A percentile compares a stretch with the other conserved stretches of the same genome.
These are phyloP conservation scores for Nomada fabriciana DNA, from an alignment of 2,888 invertebrate genomes.

Conservation along the genomic window DNA sequence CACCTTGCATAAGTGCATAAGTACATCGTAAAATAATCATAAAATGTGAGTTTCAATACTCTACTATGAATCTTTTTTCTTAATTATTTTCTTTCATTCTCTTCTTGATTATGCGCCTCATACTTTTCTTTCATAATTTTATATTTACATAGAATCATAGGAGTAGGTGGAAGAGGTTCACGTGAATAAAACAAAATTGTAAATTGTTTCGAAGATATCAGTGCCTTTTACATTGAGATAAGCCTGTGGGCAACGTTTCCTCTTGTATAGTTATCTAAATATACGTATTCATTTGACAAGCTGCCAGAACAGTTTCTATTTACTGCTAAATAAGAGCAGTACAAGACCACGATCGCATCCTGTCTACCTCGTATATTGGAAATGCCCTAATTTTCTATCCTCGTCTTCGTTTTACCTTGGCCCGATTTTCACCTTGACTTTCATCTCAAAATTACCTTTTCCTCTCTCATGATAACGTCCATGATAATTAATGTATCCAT, in stretches of 20 bases:
- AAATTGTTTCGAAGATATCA: neutral
- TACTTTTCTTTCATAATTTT: too few relatives aligned
- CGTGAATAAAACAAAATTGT: neutral
- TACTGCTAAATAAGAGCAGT: conserved; percentile 29
- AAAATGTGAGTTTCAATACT: too few relatives aligned
- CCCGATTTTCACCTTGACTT: conserved; percentile 30
- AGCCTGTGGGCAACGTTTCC: neutral
- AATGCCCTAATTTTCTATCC: conserved; percentile 24
- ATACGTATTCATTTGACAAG: conserved; percentile 33
- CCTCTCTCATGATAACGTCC: neutral
- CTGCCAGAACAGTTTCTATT: conserved; percentile 38
- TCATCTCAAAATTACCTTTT: conserved; percentile 14
- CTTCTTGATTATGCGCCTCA: too few relatives aligned
- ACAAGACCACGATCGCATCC: neutral
- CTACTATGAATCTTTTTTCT: too few relatives aligned
- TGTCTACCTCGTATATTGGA: conserved; percentile 2
- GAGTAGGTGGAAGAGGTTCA: too few relatives aligned
- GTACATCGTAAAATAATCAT: too few relatives aligned
- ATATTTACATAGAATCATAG: too few relatives aligned
- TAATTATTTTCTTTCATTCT: too few relatives aligned
- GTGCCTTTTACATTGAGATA: conserved; percentile 11
- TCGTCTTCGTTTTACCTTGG: conserved; percentile 11
- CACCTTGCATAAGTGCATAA: too few relatives aligned
- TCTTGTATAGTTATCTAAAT: conserved; percentile 28
- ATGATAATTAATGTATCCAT: neutral